phyloP scores from a whole-genome alignment of 2,113 vertebrate species.

The Pagrus major region DNA sequence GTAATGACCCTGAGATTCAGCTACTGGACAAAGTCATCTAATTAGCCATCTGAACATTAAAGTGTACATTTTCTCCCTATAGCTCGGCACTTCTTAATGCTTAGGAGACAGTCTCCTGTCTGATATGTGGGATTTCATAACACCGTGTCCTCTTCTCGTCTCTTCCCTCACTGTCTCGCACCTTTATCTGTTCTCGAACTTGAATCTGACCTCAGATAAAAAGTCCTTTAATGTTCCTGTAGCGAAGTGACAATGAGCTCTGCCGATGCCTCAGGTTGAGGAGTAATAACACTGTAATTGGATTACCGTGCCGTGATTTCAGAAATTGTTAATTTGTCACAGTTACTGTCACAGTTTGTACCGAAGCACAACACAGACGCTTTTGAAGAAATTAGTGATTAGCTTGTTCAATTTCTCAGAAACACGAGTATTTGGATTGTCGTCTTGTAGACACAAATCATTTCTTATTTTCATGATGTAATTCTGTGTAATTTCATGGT shows the following conservation, averaged over 20 bases:
- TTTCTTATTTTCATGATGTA: slow-evolving; percentile 15
- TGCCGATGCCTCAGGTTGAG: background rate
- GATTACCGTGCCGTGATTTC: slow-evolving; percentile 3
- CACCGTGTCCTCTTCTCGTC: background rate
- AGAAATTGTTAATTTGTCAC: slow-evolving; percentile 22
- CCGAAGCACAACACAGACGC: background rate
- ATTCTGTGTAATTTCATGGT: slow-evolving; percentile 10
- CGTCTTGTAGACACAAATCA: background rate
- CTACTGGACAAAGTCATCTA: slow-evolving; percentile 32
- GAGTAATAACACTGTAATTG: slow-evolving; percentile 15
- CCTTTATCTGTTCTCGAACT: slow-evolving; percentile 15
- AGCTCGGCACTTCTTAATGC: background rate
- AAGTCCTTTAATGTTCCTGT: slow-evolving; percentile 12
- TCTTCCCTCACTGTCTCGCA: background rate
- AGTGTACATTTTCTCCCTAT: background rate
- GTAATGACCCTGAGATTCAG: slow-evolving; percentile 18
- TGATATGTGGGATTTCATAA: background rate
- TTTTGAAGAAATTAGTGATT: background rate
- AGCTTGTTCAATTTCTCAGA: background rate
- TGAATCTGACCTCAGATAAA: slow-evolving; percentile 23
- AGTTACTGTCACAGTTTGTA: background rate
- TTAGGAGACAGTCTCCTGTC: background rate
- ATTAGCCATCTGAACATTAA: slow-evolving; percentile 26
- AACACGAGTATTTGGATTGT: background rate
- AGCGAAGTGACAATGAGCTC: background rate